Percentiles rank a stretch among this genome's conserved stretches.
Evolutionary conservation across 2,113 vertebrate genomes (phyloP).

Genomic region (Myrmophylax atrothorax): DNA sequence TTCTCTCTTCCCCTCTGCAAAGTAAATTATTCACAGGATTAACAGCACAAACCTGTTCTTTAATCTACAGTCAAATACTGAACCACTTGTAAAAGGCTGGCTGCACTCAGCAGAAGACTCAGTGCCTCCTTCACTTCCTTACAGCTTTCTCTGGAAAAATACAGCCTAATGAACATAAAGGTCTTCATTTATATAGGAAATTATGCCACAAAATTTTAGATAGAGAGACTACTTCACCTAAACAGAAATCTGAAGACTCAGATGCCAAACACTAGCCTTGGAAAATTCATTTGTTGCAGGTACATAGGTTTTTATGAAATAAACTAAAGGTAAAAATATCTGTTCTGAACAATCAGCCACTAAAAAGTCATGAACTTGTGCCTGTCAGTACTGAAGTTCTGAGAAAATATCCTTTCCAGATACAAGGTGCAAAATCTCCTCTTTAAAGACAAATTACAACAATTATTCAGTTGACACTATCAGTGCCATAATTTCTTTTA

Average conservation of each 20-base stretch:
- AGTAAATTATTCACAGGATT: conserved; percentile 47
- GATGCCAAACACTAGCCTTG: background rate
- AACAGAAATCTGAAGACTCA: background rate
- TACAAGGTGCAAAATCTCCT: background rate
- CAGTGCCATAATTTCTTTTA: background rate
- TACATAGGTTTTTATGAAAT: background rate
- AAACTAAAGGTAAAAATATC: background rate
- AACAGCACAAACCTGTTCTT: conserved; percentile 31
- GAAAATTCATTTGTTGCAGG: background rate
- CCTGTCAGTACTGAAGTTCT: background rate
- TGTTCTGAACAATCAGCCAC: background rate
- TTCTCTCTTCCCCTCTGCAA: background rate
- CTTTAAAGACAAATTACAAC: background rate
- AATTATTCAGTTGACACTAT: background rate
- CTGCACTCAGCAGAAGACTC: background rate
- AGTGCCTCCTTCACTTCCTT: background rate
- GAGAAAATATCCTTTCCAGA: background rate
- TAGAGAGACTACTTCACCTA: background rate
- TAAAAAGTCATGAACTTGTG: background rate
- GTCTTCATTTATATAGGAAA: background rate
- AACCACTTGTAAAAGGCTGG: background rate
- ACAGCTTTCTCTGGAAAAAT: background rate
- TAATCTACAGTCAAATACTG: background rate
- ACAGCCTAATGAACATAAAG: background rate
- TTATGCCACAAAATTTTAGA: background rate